Percentiles rank a stretch among this genome's conserved stretches.
Evolutionary conservation across 2,888 invertebrate species (phyloP).

Genomic region (Thysanoteuthis rhombus): DNA sequence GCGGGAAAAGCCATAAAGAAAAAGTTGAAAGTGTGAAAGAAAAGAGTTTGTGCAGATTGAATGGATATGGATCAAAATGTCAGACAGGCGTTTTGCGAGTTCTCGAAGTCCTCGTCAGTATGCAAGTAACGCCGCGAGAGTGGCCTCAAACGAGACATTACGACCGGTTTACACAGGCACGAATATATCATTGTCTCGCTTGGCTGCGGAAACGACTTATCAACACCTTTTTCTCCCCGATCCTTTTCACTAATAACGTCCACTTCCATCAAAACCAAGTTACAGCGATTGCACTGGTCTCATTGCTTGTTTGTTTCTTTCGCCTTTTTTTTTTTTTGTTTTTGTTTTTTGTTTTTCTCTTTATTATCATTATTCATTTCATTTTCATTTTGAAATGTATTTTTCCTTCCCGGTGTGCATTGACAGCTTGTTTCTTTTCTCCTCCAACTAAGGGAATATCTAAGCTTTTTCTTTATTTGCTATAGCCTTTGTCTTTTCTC

Average conservation of each 20-base stretch:
- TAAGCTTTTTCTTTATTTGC: neutral
- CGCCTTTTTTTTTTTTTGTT: neutral
- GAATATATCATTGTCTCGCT: neutral
- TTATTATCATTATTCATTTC: neutral
- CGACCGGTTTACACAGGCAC: neutral
- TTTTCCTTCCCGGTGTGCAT: neutral
- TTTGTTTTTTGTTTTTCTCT: neutral
- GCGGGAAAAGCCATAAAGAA: neutral
- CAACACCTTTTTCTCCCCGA: neutral
- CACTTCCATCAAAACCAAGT: neutral
- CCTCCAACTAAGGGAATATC: no score
- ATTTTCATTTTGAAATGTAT: neutral
- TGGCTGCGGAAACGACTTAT: neutral
- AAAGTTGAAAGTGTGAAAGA: neutral
- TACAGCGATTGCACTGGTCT: neutral
- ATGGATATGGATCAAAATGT: neutral
- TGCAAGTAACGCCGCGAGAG: neutral
- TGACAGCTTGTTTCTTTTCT: neutral
- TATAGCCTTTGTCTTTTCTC: no score
- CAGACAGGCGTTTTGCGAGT: neutral
- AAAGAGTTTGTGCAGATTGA: neutral
- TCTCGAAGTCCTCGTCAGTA: slow-evolving; percentile 12
- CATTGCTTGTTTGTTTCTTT: neutral
- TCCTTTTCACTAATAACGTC: neutral
- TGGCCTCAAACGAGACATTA: neutral